Evolutionary conservation across 1,140 invertebrate species (phyloP), one percentile per base, ranked within the genome.

Genomic region (Harlomillsia oculata): DNA sequence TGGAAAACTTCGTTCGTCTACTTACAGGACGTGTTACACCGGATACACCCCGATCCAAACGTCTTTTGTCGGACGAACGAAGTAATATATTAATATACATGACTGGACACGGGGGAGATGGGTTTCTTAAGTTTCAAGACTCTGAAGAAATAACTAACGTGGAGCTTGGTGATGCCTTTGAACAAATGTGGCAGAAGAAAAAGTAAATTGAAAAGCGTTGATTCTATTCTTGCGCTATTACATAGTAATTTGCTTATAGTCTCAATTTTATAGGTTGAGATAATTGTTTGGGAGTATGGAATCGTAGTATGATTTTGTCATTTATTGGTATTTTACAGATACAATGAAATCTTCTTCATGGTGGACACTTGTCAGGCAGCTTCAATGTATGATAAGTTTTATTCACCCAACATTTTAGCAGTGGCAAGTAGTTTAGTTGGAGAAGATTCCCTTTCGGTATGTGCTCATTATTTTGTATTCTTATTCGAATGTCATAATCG

Each of bases 161-260:
- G 68, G 97, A 99, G 70, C 75, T 99, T 61, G 95, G 93, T 16
- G 94, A 99, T 81, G 95, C 96, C 26, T 80, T 99, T 58, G 92
- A 99, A 71, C 95, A 99, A 75, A 99, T 99, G 97, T 97, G 92
- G 88, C 90, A 98, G 67, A 97, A 97, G 70, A 81, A 85, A 72
- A 83, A 93, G 83, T 89, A 68, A 53, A 23, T n/a, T 39, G 16
- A n/a, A n/a, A n/a, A n/a, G n/a, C n/a, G 14, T 18, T 41, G 11
- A 39, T 37, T 51, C 5, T 20, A 43, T 55, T 6, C 13, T 36
- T 32, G 3, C 20, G 5, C 32, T 16, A 21, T 44, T 21, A 36
- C 25, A 16, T 8, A n/a, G n/a, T n/a, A n/a, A n/a, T n/a, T n/a
- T n/a, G n/a, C n/a, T n/a, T n/a, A n/a, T n/a, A n/a, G n/a, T n/a